Percentiles rank a stretch among this genome's conserved stretches.
Evolutionary conservation across 2,888 invertebrate genomes (phyloP).

Genomic region (Sphaerophoria rueppellii): DNA sequence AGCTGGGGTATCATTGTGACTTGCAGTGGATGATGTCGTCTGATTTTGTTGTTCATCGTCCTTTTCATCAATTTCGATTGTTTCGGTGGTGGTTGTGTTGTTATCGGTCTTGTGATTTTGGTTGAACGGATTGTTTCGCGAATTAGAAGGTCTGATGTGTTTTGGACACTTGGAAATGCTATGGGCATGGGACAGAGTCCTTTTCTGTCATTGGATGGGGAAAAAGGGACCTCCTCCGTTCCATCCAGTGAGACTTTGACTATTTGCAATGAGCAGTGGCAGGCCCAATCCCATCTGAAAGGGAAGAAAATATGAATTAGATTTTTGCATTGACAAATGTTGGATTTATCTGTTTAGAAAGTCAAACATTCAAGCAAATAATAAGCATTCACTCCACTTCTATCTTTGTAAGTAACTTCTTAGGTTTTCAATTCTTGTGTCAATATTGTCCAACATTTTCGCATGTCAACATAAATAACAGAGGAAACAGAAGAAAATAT

Average conservation of each 20-base stretch:
- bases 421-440: no score
- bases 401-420: no score
- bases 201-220: slow-evolving; percentile 77
- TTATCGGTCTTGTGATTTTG: slow-evolving; percentile 51
- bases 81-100: slow-evolving; percentile 12
- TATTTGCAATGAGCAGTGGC: slow-evolving; percentile 79
- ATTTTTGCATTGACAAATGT: neutral
- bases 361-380: no score
- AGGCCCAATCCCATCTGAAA: slow-evolving; percentile 80
- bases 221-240: slow-evolving; percentile 79
- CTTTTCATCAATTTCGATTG: slow-evolving; percentile 68
- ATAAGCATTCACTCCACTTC: no score
- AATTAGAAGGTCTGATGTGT: slow-evolving; percentile 44
- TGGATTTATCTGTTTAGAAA: no score
- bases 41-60: slow-evolving; percentile 71
- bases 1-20: slow-evolving; percentile 55
- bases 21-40: slow-evolving; percentile 77
- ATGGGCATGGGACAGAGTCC: slow-evolving; percentile 78
- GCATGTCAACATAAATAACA: no score
- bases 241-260: slow-evolving; percentile 79
- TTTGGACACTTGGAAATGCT: slow-evolving; percentile 70
- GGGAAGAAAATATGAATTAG: slow-evolving; percentile 14
- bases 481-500: no score
- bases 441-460: no score
- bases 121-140: slow-evolving; percentile 52